These are phyloP conservation scores for Fregetta grallaria DNA, from an alignment of 2,113 vertebrate species.

Conservation along the genomic window DNA sequence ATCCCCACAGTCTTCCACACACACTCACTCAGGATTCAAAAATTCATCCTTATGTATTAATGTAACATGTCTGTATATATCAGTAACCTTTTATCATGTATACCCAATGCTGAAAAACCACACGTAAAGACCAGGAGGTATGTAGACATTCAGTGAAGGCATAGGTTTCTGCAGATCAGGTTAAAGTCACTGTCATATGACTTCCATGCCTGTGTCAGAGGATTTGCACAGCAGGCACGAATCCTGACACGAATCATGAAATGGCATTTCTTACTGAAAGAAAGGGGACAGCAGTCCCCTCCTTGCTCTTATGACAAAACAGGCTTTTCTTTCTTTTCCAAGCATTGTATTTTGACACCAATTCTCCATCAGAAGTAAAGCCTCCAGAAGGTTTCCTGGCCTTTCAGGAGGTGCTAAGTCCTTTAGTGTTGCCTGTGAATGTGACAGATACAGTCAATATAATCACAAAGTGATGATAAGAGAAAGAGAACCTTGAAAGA, in stretches of 20 bases:
- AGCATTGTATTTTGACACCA: not conserved
- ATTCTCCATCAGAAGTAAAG: not conserved
- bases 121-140: not conserved
- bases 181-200: not conserved
- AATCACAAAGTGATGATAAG: not conserved
- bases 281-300: not conserved
- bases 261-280: not conserved
- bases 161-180: not conserved
- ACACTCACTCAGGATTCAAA: not conserved
- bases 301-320: not conserved
- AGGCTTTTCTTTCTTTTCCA: not conserved
- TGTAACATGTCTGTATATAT: not conserved
- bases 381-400: not conserved
- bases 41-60: not conserved
- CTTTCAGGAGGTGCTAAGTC: not conserved
- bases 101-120: not conserved
- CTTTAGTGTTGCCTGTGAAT: not conserved
- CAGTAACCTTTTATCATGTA: not conserved
- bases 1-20: not conserved
- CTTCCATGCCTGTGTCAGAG: rapidly evolving
- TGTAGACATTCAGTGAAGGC: not conserved
- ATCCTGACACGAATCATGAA: not conserved
- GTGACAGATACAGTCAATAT: not conserved
- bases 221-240: not conserved
- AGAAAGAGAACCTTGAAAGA: not conserved